Conservation (phyloP, 2,797 vertebrate species). For the Chrosomus eos region DNA sequence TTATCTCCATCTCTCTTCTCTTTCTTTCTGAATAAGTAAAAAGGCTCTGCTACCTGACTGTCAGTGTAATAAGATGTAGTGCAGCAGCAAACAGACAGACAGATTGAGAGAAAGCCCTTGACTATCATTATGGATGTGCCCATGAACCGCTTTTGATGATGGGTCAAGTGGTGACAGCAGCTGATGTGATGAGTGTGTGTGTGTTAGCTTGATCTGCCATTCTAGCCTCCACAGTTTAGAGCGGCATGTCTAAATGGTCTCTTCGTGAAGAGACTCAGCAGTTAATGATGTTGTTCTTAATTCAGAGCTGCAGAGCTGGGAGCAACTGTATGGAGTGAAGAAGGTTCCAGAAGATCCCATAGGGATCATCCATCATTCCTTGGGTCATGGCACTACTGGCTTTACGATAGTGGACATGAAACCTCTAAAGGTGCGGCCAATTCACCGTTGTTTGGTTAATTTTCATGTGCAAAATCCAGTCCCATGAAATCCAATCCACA, state of each 20-base stretch:
- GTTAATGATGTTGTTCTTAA: constrained; percentile 66
- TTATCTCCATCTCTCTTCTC: constrained; percentile 34
- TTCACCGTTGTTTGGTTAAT: not conserved
- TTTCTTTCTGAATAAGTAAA: constrained; percentile 41
- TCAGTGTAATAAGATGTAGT: constrained; percentile 44
- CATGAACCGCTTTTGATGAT: constrained; percentile 53
- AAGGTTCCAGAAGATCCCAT: constrained; percentile 29
- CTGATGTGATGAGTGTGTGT: constrained; percentile 31
- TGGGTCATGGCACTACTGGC: not conserved
- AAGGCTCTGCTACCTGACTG: constrained; percentile 50
- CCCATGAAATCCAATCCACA: not conserved
- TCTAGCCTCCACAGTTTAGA: constrained; percentile 41
- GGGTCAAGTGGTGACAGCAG: constrained; percentile 41
- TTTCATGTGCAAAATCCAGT: not conserved
- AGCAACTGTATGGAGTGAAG: constrained; percentile 55
- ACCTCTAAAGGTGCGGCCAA: constrained; percentile 43
- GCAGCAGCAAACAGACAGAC: constrained; percentile 39
- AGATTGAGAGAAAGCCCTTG: constrained; percentile 51
- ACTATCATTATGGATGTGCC: constrained; percentile 47
- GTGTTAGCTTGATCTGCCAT: constrained; percentile 37
- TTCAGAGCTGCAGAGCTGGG: constrained; percentile 51
- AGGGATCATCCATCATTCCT: not conserved
- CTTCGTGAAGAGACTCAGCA: constrained; percentile 53
- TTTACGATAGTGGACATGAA: constrained; percentile 27
- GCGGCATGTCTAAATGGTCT: constrained; percentile 55